Base-by-base conservation (phyloP, 1,140 invertebrate genomes). In the Thaumatotibia leucotreta region DNA sequence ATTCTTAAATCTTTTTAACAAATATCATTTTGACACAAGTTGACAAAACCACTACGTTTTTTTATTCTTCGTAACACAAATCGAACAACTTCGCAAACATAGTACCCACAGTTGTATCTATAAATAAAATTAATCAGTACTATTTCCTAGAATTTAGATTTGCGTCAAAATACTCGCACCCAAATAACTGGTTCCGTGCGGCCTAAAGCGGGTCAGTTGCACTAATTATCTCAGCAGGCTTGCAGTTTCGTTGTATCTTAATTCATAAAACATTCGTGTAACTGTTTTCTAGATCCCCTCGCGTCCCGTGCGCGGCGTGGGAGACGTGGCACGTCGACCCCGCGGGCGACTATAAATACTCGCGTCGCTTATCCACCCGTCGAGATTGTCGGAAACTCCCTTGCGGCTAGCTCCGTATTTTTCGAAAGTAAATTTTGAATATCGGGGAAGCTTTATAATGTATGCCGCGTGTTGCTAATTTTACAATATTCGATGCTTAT, bases 281-380 rank as follows among this genome's bases (percentile, higher is more conserved):
- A 67, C 35, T 61, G 66, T 69, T 74, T 73, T 71, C 68, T 75
- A 72, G 76, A 78, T 78, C 71, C 65, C 68, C 70, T 75, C 72
- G 69, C 49, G 61, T 64, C 72, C 73, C 75, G 69, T 66, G 72
- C 72, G 75, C 80, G 72, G 80, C 83, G 85, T 86, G 85, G 82
- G 85, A 88, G 83, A 84, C 68, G 70, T 66, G 80, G 84, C 82
- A 80, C 86, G 73, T 84, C 85, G 86, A 90, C 88, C 88, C 88
- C 86, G 84, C 73, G 69, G 75, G 76, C 77, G 74, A 79, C 88
- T 90, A 90, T 86, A 88, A 90, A 90, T 90, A 90, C 74, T 79
- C 69, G 61, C 66, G 69, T 69, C 70, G 64, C 77, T 80, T 82
- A 84, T 85, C 78, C 84, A 86, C 78, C 73, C 82, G 79, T 70